A percentile compares a stretch with the other conserved stretches of the same genome.
Conservation (phyloP, 1,140 invertebrate species). For the Mycetomoellerius zeteki region DNA sequence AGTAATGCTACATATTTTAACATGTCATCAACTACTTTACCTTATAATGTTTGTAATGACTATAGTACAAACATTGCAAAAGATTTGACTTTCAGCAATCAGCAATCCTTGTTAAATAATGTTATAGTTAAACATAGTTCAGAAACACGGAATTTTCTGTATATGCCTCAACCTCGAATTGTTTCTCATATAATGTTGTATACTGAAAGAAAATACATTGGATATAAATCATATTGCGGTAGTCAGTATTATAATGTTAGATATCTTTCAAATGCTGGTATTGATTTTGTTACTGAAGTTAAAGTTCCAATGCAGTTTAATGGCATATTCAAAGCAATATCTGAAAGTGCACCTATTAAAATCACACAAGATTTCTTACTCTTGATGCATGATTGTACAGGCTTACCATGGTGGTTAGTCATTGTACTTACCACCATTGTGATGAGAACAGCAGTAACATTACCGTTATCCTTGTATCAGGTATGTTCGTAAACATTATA, state of each 20-base stretch:
- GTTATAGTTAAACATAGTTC: neutral
- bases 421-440: constrained; percentile 91
- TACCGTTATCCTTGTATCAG: constrained; percentile 93
- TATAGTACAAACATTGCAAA: constrained; percentile 1
- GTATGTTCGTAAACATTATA: constrained; percentile 73
- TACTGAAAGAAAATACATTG: neutral
- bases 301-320: constrained; percentile 11
- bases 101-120: constrained; percentile 1
- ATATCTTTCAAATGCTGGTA: neutral
- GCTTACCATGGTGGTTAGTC: constrained; percentile 94
- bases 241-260: constrained; percentile 26
- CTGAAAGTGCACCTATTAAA: constrained; percentile 90
- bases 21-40: neutral
- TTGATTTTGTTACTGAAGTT: neutral
- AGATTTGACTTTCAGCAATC: neutral
- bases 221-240: neutral
- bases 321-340: constrained; percentile 80
- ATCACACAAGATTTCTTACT: constrained; percentile 90
- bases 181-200: neutral
- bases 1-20: constrained; percentile 9
- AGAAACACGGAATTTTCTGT: neutral
- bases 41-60: neutral
- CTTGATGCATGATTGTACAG: constrained; percentile 90
- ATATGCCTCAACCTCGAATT: neutral
- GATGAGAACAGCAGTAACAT: constrained; percentile 89